Percentiles rank a stretch among this genome's conserved stretches.
Evolutionary conservation across 2,797 vertebrate genomes (phyloP).

Genomic region (Meriones psammophilus): DNA sequence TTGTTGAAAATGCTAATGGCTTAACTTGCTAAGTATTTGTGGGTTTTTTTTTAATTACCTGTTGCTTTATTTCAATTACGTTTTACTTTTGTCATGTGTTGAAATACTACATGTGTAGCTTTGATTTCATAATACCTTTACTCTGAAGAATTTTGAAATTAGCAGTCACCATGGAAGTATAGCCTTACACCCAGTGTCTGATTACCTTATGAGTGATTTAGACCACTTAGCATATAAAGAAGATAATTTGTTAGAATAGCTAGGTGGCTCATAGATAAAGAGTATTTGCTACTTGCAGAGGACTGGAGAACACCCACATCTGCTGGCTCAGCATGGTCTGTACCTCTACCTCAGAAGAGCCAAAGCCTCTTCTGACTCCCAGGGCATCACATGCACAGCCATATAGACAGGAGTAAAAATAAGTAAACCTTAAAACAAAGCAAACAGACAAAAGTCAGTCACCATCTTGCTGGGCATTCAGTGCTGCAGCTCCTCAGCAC

Average conservation of each 20-base stretch:
- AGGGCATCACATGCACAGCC: background rate
- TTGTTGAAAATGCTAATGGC: slow-evolving; percentile 29
- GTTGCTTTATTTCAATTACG: slow-evolving; percentile 29
- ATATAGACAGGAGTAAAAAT: background rate
- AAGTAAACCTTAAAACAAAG: background rate
- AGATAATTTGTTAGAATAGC: background rate
- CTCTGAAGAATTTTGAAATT: slow-evolving; percentile 27
- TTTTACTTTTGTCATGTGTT: background rate
- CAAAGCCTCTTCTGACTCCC: background rate
- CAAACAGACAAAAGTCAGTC: too few species aligned
- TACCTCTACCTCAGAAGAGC: background rate
- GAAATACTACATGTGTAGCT: slow-evolving; percentile 39
- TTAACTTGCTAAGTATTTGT: slow-evolving; percentile 21
- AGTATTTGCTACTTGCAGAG: background rate
- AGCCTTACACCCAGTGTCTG: slow-evolving; percentile 29
- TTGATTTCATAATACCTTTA: slow-evolving; percentile 21
- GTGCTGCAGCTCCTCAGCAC: background rate
- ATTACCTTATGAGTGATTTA: slow-evolving; percentile 25
- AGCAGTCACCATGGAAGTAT: background rate
- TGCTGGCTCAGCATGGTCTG: background rate
- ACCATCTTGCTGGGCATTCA: background rate
- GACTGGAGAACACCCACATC: background rate
- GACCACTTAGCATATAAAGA: background rate
- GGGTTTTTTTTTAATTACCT: background rate
- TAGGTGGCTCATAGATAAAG: background rate